Base-by-base conservation (phyloP, 1,140 invertebrate species). In the Spodoptera litura region DNA sequence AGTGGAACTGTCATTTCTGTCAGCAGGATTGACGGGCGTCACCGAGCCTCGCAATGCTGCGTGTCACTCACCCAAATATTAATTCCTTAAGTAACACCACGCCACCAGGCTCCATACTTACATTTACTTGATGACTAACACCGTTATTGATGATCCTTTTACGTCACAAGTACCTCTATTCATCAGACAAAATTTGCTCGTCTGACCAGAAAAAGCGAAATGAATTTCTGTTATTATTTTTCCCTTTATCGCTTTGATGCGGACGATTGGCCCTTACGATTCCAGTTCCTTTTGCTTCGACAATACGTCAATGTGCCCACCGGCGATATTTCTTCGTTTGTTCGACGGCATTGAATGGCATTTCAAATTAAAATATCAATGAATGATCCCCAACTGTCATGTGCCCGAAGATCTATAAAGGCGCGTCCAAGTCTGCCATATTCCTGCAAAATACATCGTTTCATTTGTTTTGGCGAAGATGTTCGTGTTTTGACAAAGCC, bases 11-110 rank as follows among this genome's bases (percentile, higher is more conserved):
- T 71, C 66, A 3, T 13, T 44, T 13, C 38, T 77, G 73, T 75
- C 62, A 52, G 9, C 31, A 53, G 52, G 68, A 77, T 55, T 77
- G 74, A 77, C 74, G 74, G 62, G 35, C 20, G 74, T 77, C 53
- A 52, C 56, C 52, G 62, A 52, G 38, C 8, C 15, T 25, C 56
- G 71, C 15, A 49, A 13, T 20, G 71, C 78, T 80, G 80, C 83
- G 76, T 84, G 79, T 83, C 86, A 86, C 83, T 53, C 78, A 71
- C 66, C 80, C 80, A 78, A 82, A 88, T 89, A 90, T 88, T 90
- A 86, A 90, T 90, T 87, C 85, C 85, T 87, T 87, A 88, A 87
- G 85, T 79, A 81, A 81, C 70, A 53, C 74, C 78, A 81, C 70
- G 56, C 72, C 78, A 71, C 74, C 78, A 81, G 75, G 82, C 77